These are phyloP conservation scores for Crotophaga sulcirostris DNA, from an alignment of 2,113 vertebrate genomes.

Conservation along the genomic window DNA sequence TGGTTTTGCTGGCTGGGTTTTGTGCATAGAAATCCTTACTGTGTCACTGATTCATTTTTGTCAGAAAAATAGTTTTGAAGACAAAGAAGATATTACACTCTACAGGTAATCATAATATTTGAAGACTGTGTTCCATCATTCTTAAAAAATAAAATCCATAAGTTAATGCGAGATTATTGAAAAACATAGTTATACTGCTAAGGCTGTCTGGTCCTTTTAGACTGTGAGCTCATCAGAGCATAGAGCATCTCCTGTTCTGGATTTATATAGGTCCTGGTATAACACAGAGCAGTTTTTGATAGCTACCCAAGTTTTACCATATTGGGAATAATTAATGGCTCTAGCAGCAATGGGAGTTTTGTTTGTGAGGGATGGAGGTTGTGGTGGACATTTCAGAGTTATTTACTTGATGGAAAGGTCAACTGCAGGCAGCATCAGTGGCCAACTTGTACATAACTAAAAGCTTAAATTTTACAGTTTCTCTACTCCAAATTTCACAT, in stretches of 20 bases:
- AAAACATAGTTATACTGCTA: background rate
- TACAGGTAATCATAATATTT: background rate
- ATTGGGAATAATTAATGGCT: background rate
- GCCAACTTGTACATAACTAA: background rate
- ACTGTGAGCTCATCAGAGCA: background rate
- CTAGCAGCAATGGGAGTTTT: background rate
- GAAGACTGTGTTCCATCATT: background rate
- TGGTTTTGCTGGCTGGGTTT: background rate
- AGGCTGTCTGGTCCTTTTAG: background rate
- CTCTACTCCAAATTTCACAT: background rate
- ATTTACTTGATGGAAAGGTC: background rate
- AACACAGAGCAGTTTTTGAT: background rate
- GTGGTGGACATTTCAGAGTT: background rate
- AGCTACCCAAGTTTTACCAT: background rate
- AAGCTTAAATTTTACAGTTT: background rate
- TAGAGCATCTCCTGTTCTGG: background rate
- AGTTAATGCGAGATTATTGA: background rate
- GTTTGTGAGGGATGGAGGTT: background rate
- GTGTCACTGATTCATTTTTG: background rate
- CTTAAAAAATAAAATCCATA: background rate
- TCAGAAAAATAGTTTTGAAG: background rate
- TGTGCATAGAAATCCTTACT: background rate
- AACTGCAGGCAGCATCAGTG: rapidly evolving
- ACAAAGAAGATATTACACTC: background rate
- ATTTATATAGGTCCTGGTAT: background rate